These are phyloP conservation scores for Bombus consobrinus DNA, from an alignment of 1,140 invertebrate genomes.

Conservation along the genomic window DNA sequence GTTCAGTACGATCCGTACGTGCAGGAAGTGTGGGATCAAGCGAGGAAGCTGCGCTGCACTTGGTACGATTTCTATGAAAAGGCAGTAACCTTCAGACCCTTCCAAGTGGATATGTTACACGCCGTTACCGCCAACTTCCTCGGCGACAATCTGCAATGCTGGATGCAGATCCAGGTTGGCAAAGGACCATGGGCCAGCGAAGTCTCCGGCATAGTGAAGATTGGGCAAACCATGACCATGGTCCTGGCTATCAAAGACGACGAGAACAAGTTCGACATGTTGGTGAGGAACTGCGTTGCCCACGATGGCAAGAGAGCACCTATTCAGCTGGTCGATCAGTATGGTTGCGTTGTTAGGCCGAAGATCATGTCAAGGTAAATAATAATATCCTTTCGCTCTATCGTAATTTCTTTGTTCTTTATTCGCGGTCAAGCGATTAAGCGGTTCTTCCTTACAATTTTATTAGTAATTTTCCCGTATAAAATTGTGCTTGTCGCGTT, in stretches of 20 bases:
- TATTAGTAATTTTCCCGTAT: no score
- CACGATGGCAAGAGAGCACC: conserved; percentile 96
- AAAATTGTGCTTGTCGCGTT: no score
- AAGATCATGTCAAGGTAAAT: conserved; percentile 92
- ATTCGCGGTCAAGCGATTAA: no score
- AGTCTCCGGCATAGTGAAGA: conserved; percentile 97
- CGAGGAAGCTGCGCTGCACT: conserved; percentile 93
- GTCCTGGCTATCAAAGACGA: conserved; percentile 97
- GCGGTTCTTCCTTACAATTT: no score
- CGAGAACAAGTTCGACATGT: conserved; percentile 97
- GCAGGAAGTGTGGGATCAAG: conserved; percentile 95
- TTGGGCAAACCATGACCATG: conserved; percentile 98
- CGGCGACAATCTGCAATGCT: conserved; percentile 96
- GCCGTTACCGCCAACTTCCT: conserved; percentile 97
- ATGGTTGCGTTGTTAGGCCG: conserved; percentile 94
- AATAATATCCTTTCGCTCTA: no score
- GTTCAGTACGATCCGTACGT: conserved; percentile 97
- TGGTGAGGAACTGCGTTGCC: conserved; percentile 96
- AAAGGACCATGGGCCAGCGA: conserved; percentile 97
- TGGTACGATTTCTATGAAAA: conserved; percentile 98
- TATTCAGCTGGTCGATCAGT: conserved; percentile 95
- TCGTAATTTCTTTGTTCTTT: no score
- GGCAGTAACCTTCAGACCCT: conserved; percentile 95
- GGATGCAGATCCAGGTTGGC: conserved; percentile 98
- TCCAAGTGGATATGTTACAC: conserved; percentile 97